A percentile compares a stretch with the other conserved stretches of the same genome.
phyloP scores from a whole-genome alignment of 2,797 vertebrate genomes.

The Limosa lapponica region DNA sequence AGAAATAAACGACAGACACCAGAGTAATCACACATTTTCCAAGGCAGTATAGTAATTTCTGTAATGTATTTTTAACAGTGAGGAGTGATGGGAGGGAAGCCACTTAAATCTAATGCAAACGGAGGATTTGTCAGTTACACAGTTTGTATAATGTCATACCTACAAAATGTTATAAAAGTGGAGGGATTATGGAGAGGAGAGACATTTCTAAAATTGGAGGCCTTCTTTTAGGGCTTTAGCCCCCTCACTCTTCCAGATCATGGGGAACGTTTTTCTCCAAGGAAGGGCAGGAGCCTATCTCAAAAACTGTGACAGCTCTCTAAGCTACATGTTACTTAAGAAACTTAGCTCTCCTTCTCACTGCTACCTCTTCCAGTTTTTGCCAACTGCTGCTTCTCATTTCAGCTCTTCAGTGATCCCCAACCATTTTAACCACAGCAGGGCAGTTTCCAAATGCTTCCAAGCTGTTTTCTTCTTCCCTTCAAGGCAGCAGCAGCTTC shows the following conservation, averaged over 20 bases:
- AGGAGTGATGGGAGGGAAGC: conserved; percentile 59
- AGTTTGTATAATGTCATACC: conserved; percentile 52
- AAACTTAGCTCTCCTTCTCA: not conserved
- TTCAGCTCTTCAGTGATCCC: not conserved
- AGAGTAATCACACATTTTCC: conserved; percentile 58
- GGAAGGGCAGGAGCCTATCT: conserved; percentile 30
- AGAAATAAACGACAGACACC: conserved; percentile 71
- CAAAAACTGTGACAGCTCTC: conserved; percentile 32
- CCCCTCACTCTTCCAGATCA: conserved; percentile 18
- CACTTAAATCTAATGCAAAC: conserved; percentile 70
- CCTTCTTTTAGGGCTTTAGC: conserved; percentile 20
- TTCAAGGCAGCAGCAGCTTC: not conserved
- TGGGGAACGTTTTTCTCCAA: not conserved
- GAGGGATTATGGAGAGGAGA: conserved; percentile 54
- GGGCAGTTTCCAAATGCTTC: conserved; percentile 13
- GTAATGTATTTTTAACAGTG: conserved; percentile 72
- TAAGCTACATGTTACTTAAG: not conserved
- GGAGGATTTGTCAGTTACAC: conserved; percentile 70
- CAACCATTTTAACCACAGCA: not conserved
- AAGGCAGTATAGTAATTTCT: conserved; percentile 73
- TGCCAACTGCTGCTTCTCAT: not conserved
- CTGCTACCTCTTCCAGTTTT: not conserved
- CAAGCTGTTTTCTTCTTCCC: not conserved
- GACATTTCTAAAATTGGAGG: conserved; percentile 39
- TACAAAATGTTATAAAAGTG: conserved; percentile 55